Evolutionary conservation across 92 coral and sea anemone genomes (phyloP).

Genomic region (Scolanthus callimorphus): DNA sequence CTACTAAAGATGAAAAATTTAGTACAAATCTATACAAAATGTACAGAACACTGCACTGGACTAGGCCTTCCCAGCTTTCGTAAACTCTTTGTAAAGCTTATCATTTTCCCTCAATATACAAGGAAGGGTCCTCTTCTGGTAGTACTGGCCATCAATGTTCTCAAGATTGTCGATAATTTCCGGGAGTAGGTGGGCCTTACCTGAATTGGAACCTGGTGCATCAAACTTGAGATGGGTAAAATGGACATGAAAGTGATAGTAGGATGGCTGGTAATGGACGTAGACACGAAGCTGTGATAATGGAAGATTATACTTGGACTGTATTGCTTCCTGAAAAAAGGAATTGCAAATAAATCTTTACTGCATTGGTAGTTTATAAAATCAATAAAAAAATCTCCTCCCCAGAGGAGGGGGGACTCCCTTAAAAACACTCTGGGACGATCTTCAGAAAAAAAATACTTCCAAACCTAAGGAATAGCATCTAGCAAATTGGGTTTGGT

Average conservation of each 20-base stretch:
- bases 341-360: constrained; percentile 1
- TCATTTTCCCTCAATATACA: constrained; percentile 71
- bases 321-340: constrained; percentile 57
- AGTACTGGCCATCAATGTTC: constrained; percentile 65
- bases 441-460: no score
- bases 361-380: neutral
- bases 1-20: no score
- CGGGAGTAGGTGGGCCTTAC: constrained; percentile 92
- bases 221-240: constrained; percentile 86
- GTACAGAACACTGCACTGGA: no score
- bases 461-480: no score
- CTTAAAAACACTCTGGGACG: no score
- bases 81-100: constrained; percentile 51
- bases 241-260: constrained; percentile 95
- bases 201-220: constrained; percentile 81
- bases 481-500: no score
- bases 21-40: no score
- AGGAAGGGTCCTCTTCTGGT: constrained; percentile 79
- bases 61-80: constrained; percentile 38
- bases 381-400: neutral
- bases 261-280: constrained; percentile 94
- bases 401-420: no score
- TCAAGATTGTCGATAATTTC: constrained; percentile 92
- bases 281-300: constrained; percentile 81
- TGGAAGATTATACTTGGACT: constrained; percentile 58